Evolutionary conservation across 2,888 invertebrate species (phyloP).

Genomic region (Peribatodes rhomboidaria): DNA sequence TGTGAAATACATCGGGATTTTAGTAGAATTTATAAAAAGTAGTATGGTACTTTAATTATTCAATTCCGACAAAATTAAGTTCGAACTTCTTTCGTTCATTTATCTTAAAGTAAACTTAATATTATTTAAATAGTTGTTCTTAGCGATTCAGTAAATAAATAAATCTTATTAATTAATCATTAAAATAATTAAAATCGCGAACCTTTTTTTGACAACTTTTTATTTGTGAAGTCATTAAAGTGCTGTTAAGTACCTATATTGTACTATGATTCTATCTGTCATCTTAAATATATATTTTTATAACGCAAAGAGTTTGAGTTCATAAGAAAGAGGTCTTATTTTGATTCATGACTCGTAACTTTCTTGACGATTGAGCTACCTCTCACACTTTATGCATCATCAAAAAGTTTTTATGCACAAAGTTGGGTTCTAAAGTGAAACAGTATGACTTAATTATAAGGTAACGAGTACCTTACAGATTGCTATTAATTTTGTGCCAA

Average conservation of each 20-base stretch:
- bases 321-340: conserved; percentile 1
- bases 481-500: conserved; percentile 1
- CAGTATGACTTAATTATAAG: conserved; percentile 1
- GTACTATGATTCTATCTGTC: background rate
- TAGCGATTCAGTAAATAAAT: too few species aligned
- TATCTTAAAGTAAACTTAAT: too few species aligned
- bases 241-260: too few species aligned
- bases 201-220: too few species aligned
- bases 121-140: too few species aligned
- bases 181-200: too few species aligned
- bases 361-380: conserved; percentile 11
- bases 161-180: too few species aligned
- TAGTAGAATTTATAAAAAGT: background rate
- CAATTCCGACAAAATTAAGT: background rate
- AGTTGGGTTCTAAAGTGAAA: conserved; percentile 15
- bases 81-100: too few species aligned
- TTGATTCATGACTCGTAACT: conserved; percentile 15
- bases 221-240: too few species aligned
- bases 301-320: too few species aligned
- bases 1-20: background rate
- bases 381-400: conserved; percentile 20
- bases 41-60: background rate
- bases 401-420: conserved; percentile 33
- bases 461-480: background rate
- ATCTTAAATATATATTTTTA: too few species aligned